These are phyloP conservation scores for Alfaro cultratus DNA, from an alignment of 2,797 vertebrate species.

Conservation along the genomic window DNA sequence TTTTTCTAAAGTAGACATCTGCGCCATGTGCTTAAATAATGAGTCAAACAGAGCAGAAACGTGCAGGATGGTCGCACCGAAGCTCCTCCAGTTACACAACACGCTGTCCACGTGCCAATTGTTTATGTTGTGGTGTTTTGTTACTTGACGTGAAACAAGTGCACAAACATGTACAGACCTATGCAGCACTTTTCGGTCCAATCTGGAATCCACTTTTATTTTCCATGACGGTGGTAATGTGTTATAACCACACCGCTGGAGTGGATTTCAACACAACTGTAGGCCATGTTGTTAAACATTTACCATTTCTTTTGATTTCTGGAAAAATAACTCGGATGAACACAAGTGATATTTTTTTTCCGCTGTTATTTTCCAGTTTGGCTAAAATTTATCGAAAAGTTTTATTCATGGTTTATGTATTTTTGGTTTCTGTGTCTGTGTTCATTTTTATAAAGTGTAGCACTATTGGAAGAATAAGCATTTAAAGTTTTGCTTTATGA, in stretches of 20 bases:
- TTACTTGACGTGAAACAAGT: slow-evolving; percentile 36
- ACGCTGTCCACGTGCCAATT: slow-evolving; percentile 35
- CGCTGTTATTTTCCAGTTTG: slow-evolving; percentile 10
- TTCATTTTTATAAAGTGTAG: slow-evolving; percentile 22
- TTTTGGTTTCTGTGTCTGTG: not conserved
- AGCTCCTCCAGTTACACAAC: slow-evolving; percentile 48
- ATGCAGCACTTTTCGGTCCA: slow-evolving; percentile 32
- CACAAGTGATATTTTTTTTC: not conserved
- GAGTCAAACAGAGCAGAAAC: slow-evolving; percentile 61
- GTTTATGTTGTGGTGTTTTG: slow-evolving; percentile 59
- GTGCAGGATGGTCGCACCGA: slow-evolving; percentile 36
- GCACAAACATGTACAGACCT: slow-evolving; percentile 9
- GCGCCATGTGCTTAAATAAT: slow-evolving; percentile 56
- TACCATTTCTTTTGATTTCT: slow-evolving; percentile 18
- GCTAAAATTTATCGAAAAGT: slow-evolving; percentile 6
- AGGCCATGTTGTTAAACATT: slow-evolving; percentile 25
- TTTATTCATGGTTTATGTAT: slow-evolving; percentile 6
- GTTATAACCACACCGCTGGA: slow-evolving; percentile 42
- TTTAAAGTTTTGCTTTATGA: slow-evolving; percentile 20
- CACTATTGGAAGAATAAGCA: slow-evolving; percentile 19
- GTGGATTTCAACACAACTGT: slow-evolving; percentile 25
- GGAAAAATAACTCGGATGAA: not conserved
- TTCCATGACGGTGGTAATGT: slow-evolving; percentile 44
- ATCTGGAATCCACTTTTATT: slow-evolving; percentile 36
- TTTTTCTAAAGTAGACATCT: slow-evolving; percentile 69